Percentiles rank a stretch among this genome's conserved stretches.
phyloP scores from a whole-genome alignment of 2,113 vertebrate species.

The Microcebus ravelobensis region DNA sequence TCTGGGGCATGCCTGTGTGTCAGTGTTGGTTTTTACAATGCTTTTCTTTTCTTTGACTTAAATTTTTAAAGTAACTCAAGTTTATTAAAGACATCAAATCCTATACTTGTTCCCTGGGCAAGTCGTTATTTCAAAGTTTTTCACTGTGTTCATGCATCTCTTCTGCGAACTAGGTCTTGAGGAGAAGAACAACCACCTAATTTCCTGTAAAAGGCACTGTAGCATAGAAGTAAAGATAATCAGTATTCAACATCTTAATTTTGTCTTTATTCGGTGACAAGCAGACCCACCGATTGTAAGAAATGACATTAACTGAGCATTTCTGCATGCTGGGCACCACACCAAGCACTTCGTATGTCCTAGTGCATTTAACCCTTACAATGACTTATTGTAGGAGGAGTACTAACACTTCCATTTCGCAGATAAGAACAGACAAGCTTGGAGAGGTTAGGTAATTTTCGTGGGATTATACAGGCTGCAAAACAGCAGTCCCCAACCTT shows the following conservation, averaged over 20 bases:
- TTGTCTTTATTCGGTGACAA: not conserved
- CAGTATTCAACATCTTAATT: not conserved
- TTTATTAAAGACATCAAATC: not conserved
- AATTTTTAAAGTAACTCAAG: not conserved
- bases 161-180: not conserved
- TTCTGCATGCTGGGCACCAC: not conserved
- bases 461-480: not conserved
- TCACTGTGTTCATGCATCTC: not conserved
- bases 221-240: not conserved
- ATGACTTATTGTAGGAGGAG: not conserved
- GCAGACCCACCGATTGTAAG: not conserved
- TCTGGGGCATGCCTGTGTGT: not conserved
- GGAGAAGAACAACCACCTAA: not conserved
- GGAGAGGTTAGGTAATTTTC: not conserved
- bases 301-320: not conserved
- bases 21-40: not conserved
- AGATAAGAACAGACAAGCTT: constrained; percentile 19
- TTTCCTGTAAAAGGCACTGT: not conserved
- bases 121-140: not conserved
- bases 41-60: not conserved
- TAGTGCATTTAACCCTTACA: constrained; percentile 23
- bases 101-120: not conserved
- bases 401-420: not conserved
- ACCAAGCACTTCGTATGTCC: not conserved
- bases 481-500: too few relatives aligned